These are phyloP conservation scores for Sweltsa coloradensis DNA, from an alignment of 1,140 invertebrate genomes.

Conservation along the genomic window DNA sequence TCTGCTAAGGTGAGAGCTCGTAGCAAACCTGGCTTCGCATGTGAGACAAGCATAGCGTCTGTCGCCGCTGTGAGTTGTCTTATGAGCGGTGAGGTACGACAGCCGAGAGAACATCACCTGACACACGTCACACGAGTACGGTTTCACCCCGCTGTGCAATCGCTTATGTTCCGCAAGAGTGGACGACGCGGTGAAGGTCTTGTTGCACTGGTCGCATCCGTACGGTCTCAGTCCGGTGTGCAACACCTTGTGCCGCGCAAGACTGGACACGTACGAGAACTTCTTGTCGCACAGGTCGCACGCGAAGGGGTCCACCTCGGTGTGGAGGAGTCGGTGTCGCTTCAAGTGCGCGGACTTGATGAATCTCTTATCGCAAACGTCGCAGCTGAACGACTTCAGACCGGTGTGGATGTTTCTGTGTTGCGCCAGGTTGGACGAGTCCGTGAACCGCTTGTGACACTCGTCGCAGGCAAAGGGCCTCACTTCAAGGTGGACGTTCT, in stretches of 20 bases:
- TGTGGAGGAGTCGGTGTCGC: neutral
- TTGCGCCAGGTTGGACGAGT: conserved; percentile 36
- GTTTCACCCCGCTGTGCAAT: conserved; percentile 50
- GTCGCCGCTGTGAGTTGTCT: conserved; percentile 31
- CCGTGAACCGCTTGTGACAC: conserved; percentile 57
- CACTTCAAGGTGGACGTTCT: conserved; percentile 52
- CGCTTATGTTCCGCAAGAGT: conserved; percentile 7
- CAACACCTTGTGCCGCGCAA: neutral
- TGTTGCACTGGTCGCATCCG: conserved; percentile 51
- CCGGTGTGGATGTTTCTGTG: conserved; percentile 35
- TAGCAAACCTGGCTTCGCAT: too few relatives aligned
- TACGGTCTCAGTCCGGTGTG: conserved; percentile 39
- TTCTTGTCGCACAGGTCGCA: conserved; percentile 42
- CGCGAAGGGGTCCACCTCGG: conserved; percentile 38
- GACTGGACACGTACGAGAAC: conserved; percentile 43
- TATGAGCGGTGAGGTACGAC: conserved; percentile 31
- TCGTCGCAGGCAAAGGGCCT: conserved; percentile 60
- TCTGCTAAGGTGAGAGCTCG: too few relatives aligned
- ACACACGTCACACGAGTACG: conserved; percentile 63
- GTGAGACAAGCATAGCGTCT: too few relatives aligned
- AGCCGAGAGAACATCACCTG: conserved; percentile 54
- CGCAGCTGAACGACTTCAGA: conserved; percentile 29
- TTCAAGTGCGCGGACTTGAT: too few relatives aligned
- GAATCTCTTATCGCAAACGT: neutral
- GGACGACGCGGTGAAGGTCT: conserved; percentile 25